Evolutionary conservation across 2,888 invertebrate genomes (phyloP).

Genomic region (Doris montereyensis): DNA sequence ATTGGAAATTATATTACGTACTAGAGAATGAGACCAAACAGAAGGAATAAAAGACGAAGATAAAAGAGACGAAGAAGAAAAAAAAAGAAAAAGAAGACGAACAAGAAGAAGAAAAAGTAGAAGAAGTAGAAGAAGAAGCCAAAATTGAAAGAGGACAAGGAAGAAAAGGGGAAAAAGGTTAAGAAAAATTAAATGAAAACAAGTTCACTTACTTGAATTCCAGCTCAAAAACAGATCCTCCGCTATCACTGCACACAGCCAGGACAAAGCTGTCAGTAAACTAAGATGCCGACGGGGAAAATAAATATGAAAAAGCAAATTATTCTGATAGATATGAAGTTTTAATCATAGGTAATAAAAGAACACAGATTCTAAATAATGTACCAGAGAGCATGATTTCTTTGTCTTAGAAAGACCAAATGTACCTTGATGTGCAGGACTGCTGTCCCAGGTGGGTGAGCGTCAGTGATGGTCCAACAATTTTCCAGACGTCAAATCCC

Average conservation of each 20-base stretch:
- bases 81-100: no score
- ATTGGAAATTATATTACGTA: background rate
- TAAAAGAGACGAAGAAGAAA: no score
- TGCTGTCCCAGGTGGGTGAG: slow-evolving; percentile 87
- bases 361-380: background rate
- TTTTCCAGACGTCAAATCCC: slow-evolving; percentile 86
- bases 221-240: slow-evolving; percentile 95
- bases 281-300: slow-evolving; percentile 64
- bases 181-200: no score
- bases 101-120: no score
- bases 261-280: slow-evolving; percentile 83
- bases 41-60: background rate
- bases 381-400: background rate
- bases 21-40: background rate
- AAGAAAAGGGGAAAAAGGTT: no score
- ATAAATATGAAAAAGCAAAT: no score
- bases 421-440: slow-evolving; percentile 82
- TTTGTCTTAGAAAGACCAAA: no score
- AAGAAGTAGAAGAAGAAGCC: no score
- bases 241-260: slow-evolving; percentile 89
- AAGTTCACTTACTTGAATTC: slow-evolving; percentile 86
- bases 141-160: no score
- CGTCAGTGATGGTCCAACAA: slow-evolving; percentile 82
- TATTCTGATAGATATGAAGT: no score
- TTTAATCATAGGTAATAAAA: background rate